These are phyloP conservation scores for Puma concolor DNA, from an alignment of 2,113 vertebrate genomes.

Conservation along the genomic window DNA sequence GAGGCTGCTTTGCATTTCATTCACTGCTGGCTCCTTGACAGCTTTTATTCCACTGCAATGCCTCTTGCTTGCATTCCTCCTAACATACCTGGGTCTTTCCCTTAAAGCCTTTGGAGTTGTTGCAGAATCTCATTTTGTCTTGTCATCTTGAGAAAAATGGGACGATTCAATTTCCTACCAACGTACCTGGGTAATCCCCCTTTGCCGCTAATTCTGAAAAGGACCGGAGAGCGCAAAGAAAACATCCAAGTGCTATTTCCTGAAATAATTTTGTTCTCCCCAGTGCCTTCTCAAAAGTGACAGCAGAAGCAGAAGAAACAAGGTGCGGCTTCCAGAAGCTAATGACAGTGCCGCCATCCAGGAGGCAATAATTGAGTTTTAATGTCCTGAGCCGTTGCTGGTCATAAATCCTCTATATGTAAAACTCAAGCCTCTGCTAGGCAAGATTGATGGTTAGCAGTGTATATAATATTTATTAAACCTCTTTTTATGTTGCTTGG, in stretches of 20 bases:
- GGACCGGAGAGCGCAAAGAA: constrained; percentile 56
- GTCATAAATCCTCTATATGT: constrained; percentile 85
- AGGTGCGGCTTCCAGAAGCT: constrained; percentile 71
- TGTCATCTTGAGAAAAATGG: constrained; percentile 12
- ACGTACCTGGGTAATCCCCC: constrained; percentile 12
- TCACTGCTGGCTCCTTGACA: not conserved
- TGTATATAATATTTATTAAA: constrained; percentile 89
- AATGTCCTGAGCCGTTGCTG: constrained; percentile 80
- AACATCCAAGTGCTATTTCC: constrained; percentile 69
- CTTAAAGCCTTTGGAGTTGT: not conserved
- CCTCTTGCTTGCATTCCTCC: not conserved
- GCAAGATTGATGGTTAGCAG: constrained; percentile 86
- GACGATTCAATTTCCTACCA: constrained; percentile 43
- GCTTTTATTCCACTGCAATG: too few species aligned
- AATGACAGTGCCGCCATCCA: constrained; percentile 74
- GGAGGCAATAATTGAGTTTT: constrained; percentile 85
- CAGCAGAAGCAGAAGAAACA: constrained; percentile 70
- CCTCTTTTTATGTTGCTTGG: constrained; percentile 84
- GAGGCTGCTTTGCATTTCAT: not conserved
- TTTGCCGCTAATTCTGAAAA: constrained; percentile 69
- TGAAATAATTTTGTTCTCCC: constrained; percentile 77
- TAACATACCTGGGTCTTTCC: not conserved
- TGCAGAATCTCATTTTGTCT: not conserved
- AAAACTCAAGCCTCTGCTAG: constrained; percentile 81
- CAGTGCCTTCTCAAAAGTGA: constrained; percentile 65